Base-by-base conservation (phyloP, 2,797 vertebrate genomes). In the Aldrovandia affinis region DNA sequence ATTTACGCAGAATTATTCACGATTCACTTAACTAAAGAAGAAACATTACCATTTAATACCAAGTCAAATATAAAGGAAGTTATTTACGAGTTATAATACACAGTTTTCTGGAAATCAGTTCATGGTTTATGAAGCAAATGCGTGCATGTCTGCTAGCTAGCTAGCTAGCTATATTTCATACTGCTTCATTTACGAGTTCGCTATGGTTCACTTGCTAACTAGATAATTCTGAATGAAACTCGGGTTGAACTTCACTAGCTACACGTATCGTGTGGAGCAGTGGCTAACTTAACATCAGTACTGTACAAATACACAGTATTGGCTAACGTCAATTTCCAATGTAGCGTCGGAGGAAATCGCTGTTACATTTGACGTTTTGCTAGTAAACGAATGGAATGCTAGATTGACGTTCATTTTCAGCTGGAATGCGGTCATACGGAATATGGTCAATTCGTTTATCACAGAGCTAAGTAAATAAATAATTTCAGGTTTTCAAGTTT, bases 121-220 rank as follows among this genome's bases (percentile, higher is more conserved):
- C 6, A 73, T 52, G 44, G 28, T n/a, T 28, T 28, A 44, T 52
- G 18, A n/a, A 82, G 81, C 42, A 25, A 59, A 61, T 61, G 80
- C 55, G 30, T 61, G 42, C 25, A 25, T 44, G 70, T 10, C 70
- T 44, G 44, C 44, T 42, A 14, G 59, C n/a, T 86, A 88, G 91
- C 89, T 87, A n/a, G 79, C 63, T 86, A 1, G 73, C 65, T 63
- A 42, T 42, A 22, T 44, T 42, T 75, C 36, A 75, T 75, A 44
- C 70, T 25, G 57, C 18, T 59, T 50, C 12, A 12, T 12, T 50
- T 50, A 50, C 47, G n/a, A 84, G 1, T 7, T 81, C 89, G 91
- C 89, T 83, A 83, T 52, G 8, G 77, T 33, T 55, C 0, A 36
- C 59, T 55, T 54, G 33, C 68, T 36, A 15, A 14, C 70, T 75